These are phyloP conservation scores for Isotomurus palustris DNA, from an alignment of 2,888 invertebrate genomes.

Conservation along the genomic window DNA sequence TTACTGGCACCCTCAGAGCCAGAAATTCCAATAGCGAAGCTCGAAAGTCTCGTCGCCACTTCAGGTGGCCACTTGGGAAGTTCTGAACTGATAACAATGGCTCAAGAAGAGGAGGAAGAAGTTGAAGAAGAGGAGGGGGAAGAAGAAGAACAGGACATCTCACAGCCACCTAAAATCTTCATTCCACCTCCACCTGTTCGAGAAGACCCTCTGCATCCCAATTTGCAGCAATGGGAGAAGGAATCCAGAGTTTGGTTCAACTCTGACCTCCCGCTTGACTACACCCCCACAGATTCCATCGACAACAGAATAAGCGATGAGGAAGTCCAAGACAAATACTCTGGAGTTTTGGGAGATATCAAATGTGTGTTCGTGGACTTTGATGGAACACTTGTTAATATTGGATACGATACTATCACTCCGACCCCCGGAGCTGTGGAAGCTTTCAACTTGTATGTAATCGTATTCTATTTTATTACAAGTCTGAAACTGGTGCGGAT, in stretches of 20 bases:
- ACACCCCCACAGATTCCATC: constrained; percentile 1
- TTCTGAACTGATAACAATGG: too few species aligned
- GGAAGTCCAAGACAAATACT: constrained; percentile 20
- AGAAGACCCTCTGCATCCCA: constrained; percentile 3
- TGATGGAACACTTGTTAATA: constrained; percentile 22
- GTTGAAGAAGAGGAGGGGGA: too few species aligned
- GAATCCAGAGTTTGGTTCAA: constrained; percentile 4
- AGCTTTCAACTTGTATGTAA: constrained; percentile 14
- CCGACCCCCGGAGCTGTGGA: constrained; percentile 10
- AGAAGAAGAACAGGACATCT: too few species aligned
- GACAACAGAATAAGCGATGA: constrained; percentile 6
- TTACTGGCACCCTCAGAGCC: too few species aligned
- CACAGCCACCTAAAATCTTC: too few species aligned
- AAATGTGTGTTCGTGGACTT: constrained; percentile 15
- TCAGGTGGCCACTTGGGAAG: too few species aligned
- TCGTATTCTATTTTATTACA: neutral
- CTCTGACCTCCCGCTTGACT: constrained; percentile 15
- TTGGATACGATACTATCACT: constrained; percentile 9
- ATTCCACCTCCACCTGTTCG: neutral
- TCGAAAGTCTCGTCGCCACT: too few species aligned
- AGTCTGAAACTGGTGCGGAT: neutral
- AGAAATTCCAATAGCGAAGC: too few species aligned
- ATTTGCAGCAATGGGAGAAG: constrained; percentile 9
- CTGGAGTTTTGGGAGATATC: constrained; percentile 9
- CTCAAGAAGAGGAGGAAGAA: too few species aligned